Evolutionary conservation across 2,888 invertebrate species (phyloP).

Genomic region (Serrognathus titanus): DNA sequence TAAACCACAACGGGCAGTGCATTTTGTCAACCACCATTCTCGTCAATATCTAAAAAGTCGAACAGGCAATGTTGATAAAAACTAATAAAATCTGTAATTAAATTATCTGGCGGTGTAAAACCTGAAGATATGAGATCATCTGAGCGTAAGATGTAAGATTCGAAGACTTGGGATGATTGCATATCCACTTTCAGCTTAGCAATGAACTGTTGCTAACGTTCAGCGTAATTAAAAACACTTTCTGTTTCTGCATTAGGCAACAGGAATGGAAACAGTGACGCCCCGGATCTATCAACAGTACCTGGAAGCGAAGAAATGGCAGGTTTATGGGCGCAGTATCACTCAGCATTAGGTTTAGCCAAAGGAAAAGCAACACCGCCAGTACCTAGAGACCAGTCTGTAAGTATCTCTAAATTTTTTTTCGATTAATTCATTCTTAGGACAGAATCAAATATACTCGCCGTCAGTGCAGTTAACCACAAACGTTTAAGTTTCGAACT

Average conservation of each 20-base stretch:
- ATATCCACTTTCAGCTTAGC: neutral
- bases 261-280: constrained; percentile 46
- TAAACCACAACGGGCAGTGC: too few species aligned
- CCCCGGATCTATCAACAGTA: constrained; percentile 51
- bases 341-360: constrained; percentile 72
- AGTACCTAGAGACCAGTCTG: constrained; percentile 62
- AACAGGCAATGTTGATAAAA: too few species aligned
- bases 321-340: constrained; percentile 83
- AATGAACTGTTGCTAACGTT: neutral
- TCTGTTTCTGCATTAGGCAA: constrained; percentile 32
- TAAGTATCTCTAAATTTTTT: constrained; percentile 48
- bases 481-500: too few species aligned
- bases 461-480: too few species aligned
- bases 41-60: too few species aligned
- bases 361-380: constrained; percentile 55
- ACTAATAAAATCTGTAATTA: too few species aligned
- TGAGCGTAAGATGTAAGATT: neutral
- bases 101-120: too few species aligned
- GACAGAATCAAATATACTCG: too few species aligned
- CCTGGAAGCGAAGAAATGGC: constrained; percentile 66
- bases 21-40: too few species aligned
- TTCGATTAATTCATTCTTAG: neutral
- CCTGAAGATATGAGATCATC: neutral
- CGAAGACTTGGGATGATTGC: neutral
- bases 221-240: too few species aligned